Conservation (phyloP, 2,797 vertebrate genomes). For the Scarus forsteni region DNA sequence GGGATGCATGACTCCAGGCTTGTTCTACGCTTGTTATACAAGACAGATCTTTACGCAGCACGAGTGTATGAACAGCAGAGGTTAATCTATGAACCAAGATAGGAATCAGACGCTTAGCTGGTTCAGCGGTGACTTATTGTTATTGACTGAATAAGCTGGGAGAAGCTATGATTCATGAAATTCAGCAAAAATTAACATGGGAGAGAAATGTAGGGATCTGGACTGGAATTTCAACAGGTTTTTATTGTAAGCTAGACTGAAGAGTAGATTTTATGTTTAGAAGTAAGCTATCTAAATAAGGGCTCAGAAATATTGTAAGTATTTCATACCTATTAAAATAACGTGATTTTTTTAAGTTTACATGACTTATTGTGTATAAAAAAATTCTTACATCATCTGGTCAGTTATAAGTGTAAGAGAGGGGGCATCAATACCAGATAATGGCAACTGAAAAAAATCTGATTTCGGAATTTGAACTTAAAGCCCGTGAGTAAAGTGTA, state of each 20-base stretch:
- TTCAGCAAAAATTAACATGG: background rate
- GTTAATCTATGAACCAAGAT: conserved; percentile 54
- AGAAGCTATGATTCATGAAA: conserved; percentile 11
- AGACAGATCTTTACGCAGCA: conserved; percentile 55
- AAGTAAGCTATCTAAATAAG: background rate
- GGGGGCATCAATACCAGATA: too few species aligned
- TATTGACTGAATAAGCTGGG: conserved; percentile 42
- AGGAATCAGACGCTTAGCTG: conserved; percentile 45
- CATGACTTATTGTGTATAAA: too few species aligned
- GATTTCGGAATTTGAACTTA: too few species aligned
- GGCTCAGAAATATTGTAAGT: too few species aligned
- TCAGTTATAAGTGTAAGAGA: too few species aligned
- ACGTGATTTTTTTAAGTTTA: too few species aligned
- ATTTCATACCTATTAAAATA: too few species aligned
- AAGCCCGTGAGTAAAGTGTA: too few species aligned
- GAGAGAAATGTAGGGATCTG: background rate
- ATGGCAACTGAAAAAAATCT: too few species aligned
- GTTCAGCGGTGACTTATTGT: conserved; percentile 27
- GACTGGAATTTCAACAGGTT: background rate
- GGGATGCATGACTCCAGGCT: conserved; percentile 69
- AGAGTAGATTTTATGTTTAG: conserved; percentile 5
- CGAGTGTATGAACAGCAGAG: conserved; percentile 22
- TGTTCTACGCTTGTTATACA: conserved; percentile 46
- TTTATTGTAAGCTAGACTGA: conserved; percentile 16
- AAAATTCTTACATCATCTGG: too few species aligned